Evolutionary conservation across 2,113 vertebrate species (phyloP).

Genomic region (Progne subis): DNA sequence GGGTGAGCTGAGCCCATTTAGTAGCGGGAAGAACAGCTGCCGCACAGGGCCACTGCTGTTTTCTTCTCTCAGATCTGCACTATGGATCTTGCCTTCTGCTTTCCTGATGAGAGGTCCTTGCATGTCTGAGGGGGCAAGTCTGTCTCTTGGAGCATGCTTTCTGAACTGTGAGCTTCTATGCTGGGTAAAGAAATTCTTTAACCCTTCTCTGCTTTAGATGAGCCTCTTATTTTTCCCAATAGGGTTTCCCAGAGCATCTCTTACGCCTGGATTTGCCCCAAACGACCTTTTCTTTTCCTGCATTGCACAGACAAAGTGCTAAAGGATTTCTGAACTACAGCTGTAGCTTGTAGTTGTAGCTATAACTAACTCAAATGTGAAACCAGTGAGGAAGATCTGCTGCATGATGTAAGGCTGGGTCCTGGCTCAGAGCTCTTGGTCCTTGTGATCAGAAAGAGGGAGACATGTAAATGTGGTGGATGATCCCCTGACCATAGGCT

Average conservation of each 20-base stretch:
- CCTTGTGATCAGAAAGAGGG: neutral
- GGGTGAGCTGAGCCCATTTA: constrained; percentile 58
- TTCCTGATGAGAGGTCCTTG: constrained; percentile 12
- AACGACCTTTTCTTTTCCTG: neutral
- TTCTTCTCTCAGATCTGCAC: constrained; percentile 25
- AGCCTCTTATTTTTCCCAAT: neutral
- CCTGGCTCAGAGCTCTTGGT: neutral
- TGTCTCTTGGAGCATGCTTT: neutral
- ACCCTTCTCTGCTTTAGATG: neutral
- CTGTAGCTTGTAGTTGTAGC: neutral
- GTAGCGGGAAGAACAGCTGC: constrained; percentile 3
- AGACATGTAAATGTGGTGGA: neutral
- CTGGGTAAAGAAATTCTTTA: neutral
- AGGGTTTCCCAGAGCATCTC: neutral
- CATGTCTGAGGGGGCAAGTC: neutral
- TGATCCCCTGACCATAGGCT: neutral
- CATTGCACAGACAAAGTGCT: neutral
- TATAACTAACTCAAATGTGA: neutral
- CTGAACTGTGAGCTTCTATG: neutral
- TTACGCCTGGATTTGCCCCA: neutral
- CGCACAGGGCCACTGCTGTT: neutral
- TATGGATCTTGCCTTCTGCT: constrained; percentile 29
- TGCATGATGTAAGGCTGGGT: rapidly evolving
- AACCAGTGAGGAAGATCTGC: neutral
- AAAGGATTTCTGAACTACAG: neutral